These are phyloP conservation scores for Zhuqinia jingwanae DNA, from an alignment of 2,888 invertebrate genomes.

Conservation along the genomic window DNA sequence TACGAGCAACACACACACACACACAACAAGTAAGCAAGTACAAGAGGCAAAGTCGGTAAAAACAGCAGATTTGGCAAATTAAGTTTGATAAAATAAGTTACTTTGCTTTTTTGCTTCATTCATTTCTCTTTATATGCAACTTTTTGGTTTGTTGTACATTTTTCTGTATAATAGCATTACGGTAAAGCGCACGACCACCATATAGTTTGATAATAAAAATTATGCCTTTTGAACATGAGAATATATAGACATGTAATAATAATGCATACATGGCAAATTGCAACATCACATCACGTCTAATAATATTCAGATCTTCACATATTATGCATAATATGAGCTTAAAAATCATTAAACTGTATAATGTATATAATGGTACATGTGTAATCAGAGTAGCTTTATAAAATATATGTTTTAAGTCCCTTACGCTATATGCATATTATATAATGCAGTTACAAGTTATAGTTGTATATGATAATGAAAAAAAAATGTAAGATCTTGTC, in stretches of 20 bases:
- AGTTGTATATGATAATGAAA: background rate
- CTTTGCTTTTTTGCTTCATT: slow-evolving; percentile 28
- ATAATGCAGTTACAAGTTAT: too few species aligned
- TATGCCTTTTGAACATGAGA: background rate
- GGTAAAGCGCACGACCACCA: too few species aligned
- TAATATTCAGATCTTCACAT: background rate
- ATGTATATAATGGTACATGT: too few species aligned
- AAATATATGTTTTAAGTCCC: too few species aligned
- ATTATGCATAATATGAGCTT: too few species aligned
- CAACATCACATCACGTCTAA: slow-evolving; percentile 21
- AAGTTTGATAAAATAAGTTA: slow-evolving; percentile 46
- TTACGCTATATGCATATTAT: too few species aligned
- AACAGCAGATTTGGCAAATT: slow-evolving; percentile 56
- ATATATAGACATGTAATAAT: too few species aligned
- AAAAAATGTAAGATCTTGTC: slow-evolving; percentile 12
- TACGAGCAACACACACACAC: background rate
- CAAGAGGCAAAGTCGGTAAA: slow-evolving; percentile 40
- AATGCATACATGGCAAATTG: slow-evolving; percentile 14
- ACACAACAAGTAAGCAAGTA: background rate
- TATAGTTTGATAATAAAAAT: background rate
- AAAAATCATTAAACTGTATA: too few species aligned
- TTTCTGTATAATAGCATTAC: background rate
- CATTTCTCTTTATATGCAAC: background rate
- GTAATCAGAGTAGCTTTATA: too few species aligned
- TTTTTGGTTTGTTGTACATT: background rate